Base-by-base conservation (phyloP, 1,140 invertebrate genomes). In the Sycophaga agraensis region DNA sequence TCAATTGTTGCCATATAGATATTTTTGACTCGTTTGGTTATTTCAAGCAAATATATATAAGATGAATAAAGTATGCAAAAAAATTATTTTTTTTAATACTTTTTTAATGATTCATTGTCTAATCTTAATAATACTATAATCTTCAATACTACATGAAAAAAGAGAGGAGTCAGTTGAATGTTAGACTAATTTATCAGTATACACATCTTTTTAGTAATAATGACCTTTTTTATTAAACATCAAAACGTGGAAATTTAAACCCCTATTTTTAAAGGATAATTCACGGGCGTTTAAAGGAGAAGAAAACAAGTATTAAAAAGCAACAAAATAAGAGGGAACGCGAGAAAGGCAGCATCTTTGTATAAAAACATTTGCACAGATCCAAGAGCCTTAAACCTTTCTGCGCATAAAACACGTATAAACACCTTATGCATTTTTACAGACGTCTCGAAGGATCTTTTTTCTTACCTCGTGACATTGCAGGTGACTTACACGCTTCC, bases 341-440 rank as follows among this genome's bases (percentile, higher is more conserved):
- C 39, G 24, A 26, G 24, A 19, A 16, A 51, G 19, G 19, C 60
- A 42, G 61, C 14, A 39, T 40, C 26, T 24, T 43, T 50, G 34
- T 59, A 22, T 40, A 59, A 59, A 12, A 14, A 2, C 12, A 16
- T 12, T 16, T 31, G 28, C 28, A 11, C 28, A 4, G 4, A 11
- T 11, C 28, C 49, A 17, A 45, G 45, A 35, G 48, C 37, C 39
- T 60, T 53, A 28, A 54, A 48, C 16, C 21, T 40, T n/a, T 31
- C 22, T 7, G 31, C 31, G 14, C 42, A 16, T 58, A 64, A 55
- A 48, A 16, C 35, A 50, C 16, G 17, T 65, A 66, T 55, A 58
- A 59, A 65, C 45, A 51, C 24, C 28, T 43, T 35, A 53, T 39
- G 43, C 55, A 61, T 37, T 56, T 61, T 57, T 50, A 63, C 46